These are phyloP conservation scores for Hydrolagus colliei DNA, from an alignment of 2,797 vertebrate genomes.

Conservation along the genomic window DNA sequence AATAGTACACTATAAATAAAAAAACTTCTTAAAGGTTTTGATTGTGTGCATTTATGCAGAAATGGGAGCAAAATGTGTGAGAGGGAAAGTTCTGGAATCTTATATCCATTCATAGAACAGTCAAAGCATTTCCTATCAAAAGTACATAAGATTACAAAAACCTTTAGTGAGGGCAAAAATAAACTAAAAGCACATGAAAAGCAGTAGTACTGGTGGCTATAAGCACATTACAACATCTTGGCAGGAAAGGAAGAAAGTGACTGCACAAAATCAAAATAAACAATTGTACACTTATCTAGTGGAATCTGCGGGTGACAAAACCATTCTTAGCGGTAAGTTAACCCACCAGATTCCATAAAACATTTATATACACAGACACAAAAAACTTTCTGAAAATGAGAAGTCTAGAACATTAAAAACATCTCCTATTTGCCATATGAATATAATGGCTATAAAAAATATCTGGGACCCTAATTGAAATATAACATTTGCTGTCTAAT, in stretches of 20 bases:
- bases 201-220: background rate
- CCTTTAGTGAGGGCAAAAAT: background rate
- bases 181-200: background rate
- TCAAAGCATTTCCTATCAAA: background rate
- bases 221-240: background rate
- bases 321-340: too few species aligned
- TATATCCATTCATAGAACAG: background rate
- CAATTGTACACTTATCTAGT: background rate
- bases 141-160: background rate
- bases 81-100: background rate
- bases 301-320: background rate
- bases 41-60: background rate
- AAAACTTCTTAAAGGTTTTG: background rate
- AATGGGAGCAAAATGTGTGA: background rate
- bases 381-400: too few species aligned
- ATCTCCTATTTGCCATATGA: too few species aligned
- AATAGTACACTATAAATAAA: background rate
- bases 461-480: too few species aligned
- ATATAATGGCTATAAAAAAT: too few species aligned
- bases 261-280: background rate
- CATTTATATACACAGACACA: too few species aligned
- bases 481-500: too few species aligned
- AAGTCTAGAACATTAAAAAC: too few species aligned
- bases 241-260: background rate
- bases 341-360: too few species aligned